Base-by-base conservation (phyloP, 2,797 vertebrate species). In the Garrulus glandarius region DNA sequence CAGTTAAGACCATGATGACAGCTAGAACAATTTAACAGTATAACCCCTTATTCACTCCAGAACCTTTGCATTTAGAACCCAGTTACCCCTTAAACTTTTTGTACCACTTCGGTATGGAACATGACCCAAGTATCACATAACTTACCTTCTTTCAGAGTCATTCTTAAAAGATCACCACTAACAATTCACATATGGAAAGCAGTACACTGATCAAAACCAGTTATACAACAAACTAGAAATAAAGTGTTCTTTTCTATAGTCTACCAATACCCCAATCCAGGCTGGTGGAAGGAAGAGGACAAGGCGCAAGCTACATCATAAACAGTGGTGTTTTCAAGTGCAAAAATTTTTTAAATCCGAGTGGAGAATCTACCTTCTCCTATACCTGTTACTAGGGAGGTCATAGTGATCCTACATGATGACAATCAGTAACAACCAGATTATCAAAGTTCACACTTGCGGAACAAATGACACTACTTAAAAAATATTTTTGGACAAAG, bases 351-450 rank as follows among this genome's bases (percentile, higher is more conserved):
- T 60, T 27, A 43, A 32, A 32, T 15, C n/a, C 0, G 1, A 49
- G 7, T 9, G 44, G 7, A 70, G 19, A 26, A 46, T 32, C 49
- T 68, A 20, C 5, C 15, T 71, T 59, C 55, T 46, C 15, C 6
- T 20, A 14, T 6, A 37, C 12, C 57, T 13, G 7, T 41, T 30
- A 41, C 39, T n/a, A 46, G 10, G 44, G 21, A 83, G 24, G 24
- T 47, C 44, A 47, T 3, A 27, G 50, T 15, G 21, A 75, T 39
- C 27, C 24, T 16, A 5, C 3, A 34, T 1, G 10, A 52, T 3
- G 1, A 47, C 26, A 53, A n/a, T 53, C 23, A 41, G 15, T 12
- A 34, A 61, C 0, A 0, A 64, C 17, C 21, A 47, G 22, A 56
- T 1, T 3, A 80, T 18, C 46, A 47, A 14, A 61, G 23, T 19